Evolutionary conservation across 1,140 invertebrate genomes (phyloP).

Genomic region (Venustaconcha ellipsiformis): DNA sequence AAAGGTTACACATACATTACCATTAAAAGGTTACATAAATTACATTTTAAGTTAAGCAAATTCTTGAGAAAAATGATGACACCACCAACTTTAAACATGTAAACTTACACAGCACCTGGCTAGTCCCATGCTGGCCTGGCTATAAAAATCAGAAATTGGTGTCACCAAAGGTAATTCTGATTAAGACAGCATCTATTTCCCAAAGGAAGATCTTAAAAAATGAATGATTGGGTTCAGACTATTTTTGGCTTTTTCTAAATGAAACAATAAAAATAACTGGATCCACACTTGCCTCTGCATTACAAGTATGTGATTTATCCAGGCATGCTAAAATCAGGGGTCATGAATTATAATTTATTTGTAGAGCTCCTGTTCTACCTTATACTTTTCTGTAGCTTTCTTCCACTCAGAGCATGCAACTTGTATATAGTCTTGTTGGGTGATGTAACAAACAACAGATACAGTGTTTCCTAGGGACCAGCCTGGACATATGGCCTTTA

Average conservation of each 20-base stretch:
- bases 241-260: background rate
- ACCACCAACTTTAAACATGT: no score
- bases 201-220: no score
- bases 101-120: no score
- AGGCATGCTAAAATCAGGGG: background rate
- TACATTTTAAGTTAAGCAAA: no score
- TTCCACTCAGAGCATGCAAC: conserved; percentile 48
- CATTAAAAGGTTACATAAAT: no score
- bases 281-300: background rate
- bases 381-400: conserved; percentile 73
- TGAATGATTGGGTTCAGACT: background rate
- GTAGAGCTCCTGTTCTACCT: conserved; percentile 9
- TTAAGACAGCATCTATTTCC: no score
- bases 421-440: conserved; percentile 50
- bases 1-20: no score
- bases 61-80: no score
- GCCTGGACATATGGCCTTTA: conserved; percentile 82
- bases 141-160: no score
- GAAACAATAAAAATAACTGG: background rate
- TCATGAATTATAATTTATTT: background rate
- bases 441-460: conserved; percentile 64
- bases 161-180: no score
- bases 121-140: no score
- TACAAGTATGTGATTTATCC: background rate
- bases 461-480: conserved; percentile 80